Conservation (phyloP, 2,113 vertebrate genomes). For the Hypanus sabinus region DNA sequence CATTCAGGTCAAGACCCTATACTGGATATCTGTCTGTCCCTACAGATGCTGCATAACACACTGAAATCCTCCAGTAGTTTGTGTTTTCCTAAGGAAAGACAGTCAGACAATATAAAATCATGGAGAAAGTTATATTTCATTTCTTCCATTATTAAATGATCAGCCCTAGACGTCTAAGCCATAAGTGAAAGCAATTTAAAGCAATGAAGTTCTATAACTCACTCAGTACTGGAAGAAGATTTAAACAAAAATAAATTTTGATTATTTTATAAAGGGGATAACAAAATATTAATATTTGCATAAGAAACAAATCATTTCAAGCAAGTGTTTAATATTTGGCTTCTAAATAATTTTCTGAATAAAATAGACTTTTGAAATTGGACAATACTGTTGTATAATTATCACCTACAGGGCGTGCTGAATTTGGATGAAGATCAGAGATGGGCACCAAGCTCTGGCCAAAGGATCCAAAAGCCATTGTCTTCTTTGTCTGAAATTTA, state of each 20-base stretch:
- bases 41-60: too few relatives aligned
- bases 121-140: not conserved
- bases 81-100: too few relatives aligned
- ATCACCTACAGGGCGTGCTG: conserved; percentile 73
- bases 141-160: not conserved
- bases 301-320: not conserved
- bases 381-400: not conserved
- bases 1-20: too few relatives aligned
- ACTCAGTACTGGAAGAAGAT: not conserved
- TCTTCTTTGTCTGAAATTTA: conserved; percentile 42
- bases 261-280: not conserved
- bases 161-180: too few relatives aligned
- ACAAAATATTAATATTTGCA: not conserved
- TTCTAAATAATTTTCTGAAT: not conserved
- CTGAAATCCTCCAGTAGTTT: too few relatives aligned
- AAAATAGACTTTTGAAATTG: not conserved
- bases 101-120: too few relatives aligned
- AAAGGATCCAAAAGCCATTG: conserved; percentile 57
- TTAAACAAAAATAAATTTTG: not conserved
- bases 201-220: not conserved
- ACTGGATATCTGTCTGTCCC: too few relatives aligned
- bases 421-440: conserved; percentile 77
- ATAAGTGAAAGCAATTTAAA: not conserved
- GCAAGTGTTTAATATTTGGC: not conserved
- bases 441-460: conserved; percentile 62